phyloP scores from a whole-genome alignment of 1,140 invertebrate genomes.

The Caenorhabditis remanei region DNA sequence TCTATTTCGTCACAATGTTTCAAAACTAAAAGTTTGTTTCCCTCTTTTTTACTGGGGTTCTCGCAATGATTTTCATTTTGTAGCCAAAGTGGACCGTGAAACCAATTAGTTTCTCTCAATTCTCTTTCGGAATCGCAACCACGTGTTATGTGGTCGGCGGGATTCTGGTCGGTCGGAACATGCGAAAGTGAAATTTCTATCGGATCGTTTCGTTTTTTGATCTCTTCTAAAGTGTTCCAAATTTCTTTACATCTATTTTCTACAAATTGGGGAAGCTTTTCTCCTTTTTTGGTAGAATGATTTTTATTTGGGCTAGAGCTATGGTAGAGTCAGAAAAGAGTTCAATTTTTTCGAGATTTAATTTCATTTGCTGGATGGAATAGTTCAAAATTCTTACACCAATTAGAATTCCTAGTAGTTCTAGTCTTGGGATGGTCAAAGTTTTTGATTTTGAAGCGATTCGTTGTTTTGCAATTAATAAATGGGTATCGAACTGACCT shows the following conservation, averaged over 20 bases:
- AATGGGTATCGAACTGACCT: not conserved
- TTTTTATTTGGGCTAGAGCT: not conserved
- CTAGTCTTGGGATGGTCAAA: not conserved
- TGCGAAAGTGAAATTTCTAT: not conserved
- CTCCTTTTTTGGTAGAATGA: not conserved
- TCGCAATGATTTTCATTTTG: not conserved
- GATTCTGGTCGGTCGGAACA: not conserved
- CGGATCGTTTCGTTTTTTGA: not conserved
- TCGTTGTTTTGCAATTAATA: not conserved
- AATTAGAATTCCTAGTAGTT: conserved; percentile 1
- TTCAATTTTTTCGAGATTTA: not conserved
- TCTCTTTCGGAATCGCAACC: not conserved
- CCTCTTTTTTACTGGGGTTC: not conserved
- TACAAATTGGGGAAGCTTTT: not conserved
- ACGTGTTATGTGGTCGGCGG: not conserved
- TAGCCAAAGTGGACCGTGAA: not conserved
- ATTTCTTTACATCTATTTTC: not conserved
- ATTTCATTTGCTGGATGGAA: not conserved
- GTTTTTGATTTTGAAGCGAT: not conserved
- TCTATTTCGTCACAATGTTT: not conserved
- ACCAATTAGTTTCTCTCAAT: not conserved
- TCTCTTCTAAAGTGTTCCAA: not conserved
- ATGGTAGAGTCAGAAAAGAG: not conserved
- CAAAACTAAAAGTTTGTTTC: not conserved
- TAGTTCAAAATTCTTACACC: not conserved